Evolutionary conservation across 2,888 invertebrate species (phyloP), one percentile per base, ranked within the genome.

Genomic region (Bombylius discolor): DNA sequence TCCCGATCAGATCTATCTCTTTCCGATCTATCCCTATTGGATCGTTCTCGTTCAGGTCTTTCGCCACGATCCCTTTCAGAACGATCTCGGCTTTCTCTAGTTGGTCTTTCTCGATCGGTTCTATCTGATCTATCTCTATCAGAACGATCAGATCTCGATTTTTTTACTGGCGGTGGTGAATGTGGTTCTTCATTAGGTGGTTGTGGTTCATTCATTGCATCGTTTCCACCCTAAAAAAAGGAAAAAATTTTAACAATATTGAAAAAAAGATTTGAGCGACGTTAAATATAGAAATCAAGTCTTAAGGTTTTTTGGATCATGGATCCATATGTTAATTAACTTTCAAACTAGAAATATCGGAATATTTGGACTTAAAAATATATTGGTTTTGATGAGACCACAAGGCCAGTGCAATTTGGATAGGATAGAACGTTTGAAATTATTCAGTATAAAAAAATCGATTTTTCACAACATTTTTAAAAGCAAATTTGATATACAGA

Each of bases 191-290:
- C 61, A 5, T 52, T 53, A n/a, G 58, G 56, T 47, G 60, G 59
- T 44, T 53, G 47, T 13, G 57, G 56, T 48, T 59, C 53, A 42
- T 49, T 53, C 39, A 52, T 51, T 36, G 50, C 53, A 34, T 59
- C 59, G 52, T 56, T 58, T 50, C 53, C 52, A 36, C 59, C 59
- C 61, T 61, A 50, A 46, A 59, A 55, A 33, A 49, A 23, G 13
- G 11, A n/a, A 34, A 34, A 50, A 50, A 34, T 36, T n/a, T 50
- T 7, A 50, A 7, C 9, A 11, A 23, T 48, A 4, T 48, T 48
- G 8, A 4, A 48, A 48, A 12, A 31, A 48, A 31, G 1, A 12
- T 32, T 12, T 48, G 32, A 48, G 6, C 12, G 32, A 4, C 4
- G 31, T 23, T 23, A 33, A n/a, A 13, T 44, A 11, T 13, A 5